These are phyloP conservation scores for Anas platyrhynchos DNA, from an alignment of 2,113 vertebrate genomes.

Conservation along the genomic window DNA sequence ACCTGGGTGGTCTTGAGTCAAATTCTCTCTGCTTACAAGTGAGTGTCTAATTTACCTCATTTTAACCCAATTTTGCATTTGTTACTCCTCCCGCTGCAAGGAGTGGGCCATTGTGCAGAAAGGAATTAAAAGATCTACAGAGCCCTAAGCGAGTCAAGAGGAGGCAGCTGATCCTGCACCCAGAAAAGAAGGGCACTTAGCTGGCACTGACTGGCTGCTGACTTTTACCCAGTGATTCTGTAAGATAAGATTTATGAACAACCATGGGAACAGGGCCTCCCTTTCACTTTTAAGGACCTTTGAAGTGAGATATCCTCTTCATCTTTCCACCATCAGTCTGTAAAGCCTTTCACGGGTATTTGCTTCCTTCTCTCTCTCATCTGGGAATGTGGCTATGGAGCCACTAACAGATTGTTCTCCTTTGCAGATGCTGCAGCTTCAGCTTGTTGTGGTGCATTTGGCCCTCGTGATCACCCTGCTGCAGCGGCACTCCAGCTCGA, in stretches of 20 bases:
- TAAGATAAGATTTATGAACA: background rate
- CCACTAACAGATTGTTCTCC: background rate
- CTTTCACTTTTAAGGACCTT: background rate
- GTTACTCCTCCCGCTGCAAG: background rate
- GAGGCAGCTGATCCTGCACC: background rate
- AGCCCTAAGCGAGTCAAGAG: background rate
- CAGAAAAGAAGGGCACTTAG: background rate
- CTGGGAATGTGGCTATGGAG: background rate
- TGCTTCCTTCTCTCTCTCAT: background rate
- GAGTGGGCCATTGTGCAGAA: background rate
- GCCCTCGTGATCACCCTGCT: constrained; percentile 66
- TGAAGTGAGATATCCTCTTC: background rate
- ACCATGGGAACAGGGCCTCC: background rate
- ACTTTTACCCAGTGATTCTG: background rate
- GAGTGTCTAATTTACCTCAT: background rate
- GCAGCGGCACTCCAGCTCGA: constrained; percentile 53
- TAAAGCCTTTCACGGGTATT: background rate
- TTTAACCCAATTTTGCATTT: background rate
- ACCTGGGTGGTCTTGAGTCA: background rate
- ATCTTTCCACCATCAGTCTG: background rate
- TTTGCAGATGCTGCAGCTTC: constrained; percentile 78
- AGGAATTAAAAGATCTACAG: background rate
- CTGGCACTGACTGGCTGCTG: background rate
- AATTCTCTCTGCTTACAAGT: background rate
- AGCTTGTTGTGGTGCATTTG: constrained; percentile 38